These are phyloP conservation scores for Bombus ignitus DNA, from an alignment of 1,140 invertebrate genomes.

Conservation along the genomic window DNA sequence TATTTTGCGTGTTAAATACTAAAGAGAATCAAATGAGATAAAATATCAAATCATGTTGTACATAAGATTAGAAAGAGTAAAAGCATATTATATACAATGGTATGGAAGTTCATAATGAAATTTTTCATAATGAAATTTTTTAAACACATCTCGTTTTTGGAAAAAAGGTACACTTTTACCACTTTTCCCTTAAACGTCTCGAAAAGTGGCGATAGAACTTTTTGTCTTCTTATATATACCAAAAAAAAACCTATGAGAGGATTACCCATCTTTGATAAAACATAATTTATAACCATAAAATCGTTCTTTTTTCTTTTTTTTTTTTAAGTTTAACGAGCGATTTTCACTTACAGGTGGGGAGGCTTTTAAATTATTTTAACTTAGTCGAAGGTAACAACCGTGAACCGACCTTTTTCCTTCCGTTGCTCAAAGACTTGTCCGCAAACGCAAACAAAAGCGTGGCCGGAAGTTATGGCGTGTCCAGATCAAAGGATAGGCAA, in stretches of 20 bases:
- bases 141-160: not conserved
- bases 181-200: not conserved
- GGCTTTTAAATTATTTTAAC: not conserved
- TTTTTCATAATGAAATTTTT: not conserved
- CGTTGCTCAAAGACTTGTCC: not conserved
- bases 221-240: not conserved
- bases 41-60: not conserved
- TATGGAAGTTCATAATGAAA: not conserved
- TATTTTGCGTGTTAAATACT: not conserved
- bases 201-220: not conserved
- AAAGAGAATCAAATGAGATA: not conserved
- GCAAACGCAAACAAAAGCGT: not conserved
- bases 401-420: not conserved
- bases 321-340: not conserved
- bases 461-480: conserved; percentile 2
- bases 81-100: too few relatives aligned
- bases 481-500: conserved; percentile 12
- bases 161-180: too few relatives aligned
- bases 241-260: not conserved
- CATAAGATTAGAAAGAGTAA: too few relatives aligned
- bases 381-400: not conserved
- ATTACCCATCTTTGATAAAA: not conserved
- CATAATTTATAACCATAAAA: not conserved
- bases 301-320: too few relatives aligned
- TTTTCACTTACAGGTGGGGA: too few relatives aligned